Evolutionary conservation across 2,888 invertebrate genomes (phyloP), one percentile per base, ranked within the genome.

Genomic region (Schizotus pectinicornis): DNA sequence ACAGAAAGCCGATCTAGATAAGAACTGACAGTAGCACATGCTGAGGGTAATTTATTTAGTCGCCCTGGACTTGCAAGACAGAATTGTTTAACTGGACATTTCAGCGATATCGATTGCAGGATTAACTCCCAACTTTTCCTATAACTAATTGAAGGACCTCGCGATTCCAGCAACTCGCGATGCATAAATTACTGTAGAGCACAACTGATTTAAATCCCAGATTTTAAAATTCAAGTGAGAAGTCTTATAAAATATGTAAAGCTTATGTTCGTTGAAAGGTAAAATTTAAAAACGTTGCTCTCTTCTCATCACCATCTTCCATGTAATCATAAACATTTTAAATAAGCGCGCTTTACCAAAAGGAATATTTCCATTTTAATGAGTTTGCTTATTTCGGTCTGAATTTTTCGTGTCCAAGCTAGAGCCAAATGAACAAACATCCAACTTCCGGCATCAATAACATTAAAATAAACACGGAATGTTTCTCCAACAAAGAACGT

Each of bases 41-140:
- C 49, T 34, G 9, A 13, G 36, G 30, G 56, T 56, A 56, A 56
- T 56, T 56, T 56, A 56, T 56, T 56, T 56, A 48, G 49, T 49
- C 49, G 31, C 43, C 37, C 49, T 22, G 22, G 39, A 46, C 48
- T 46, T 34, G 39, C 3, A 9, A 22, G 49, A 48, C 55, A 33
- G 56, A 56, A 49, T 43, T 56, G 56, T 56, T 56, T 56, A 56
- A 56, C 42, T 56, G 56, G 56, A 56, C 56, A 56, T 56, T 56
- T 56, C 42, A 56, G 49, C 38, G 49, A 48, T 56, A 56, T 56
- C 56, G 56, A 56, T 56, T 56, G 33, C 49, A 7, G 39, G 30
- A 5, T 22, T 5, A 42, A 43, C 42, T 56, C 49, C 42, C 49
- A 56, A 42, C 49, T 49, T 56, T 48, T 56, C 42, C 22, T 22